Base-by-base conservation (phyloP, 2,113 vertebrate genomes). In the Myrmecobius fasciatus region DNA sequence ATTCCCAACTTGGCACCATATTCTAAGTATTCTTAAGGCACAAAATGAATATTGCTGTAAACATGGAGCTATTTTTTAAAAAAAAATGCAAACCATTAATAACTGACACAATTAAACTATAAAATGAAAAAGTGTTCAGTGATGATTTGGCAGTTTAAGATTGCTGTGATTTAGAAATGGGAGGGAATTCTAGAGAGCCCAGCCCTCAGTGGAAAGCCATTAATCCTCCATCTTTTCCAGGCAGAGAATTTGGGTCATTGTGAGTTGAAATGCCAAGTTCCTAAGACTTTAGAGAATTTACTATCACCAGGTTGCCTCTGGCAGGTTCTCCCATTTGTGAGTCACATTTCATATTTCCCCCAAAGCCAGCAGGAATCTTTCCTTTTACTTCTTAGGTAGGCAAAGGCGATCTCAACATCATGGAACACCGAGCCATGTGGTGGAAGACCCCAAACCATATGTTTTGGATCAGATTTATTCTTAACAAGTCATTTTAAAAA, bases 41-140 rank as follows among this genome's bases (percentile, higher is more conserved):
- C 93, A 91, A 92, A 53, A 95, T 95, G 90, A 83, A 48, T 93
- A 20, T 92, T 93, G 46, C 3, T 24, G 20, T 75, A 75, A 95
- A 92, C n/a, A 43, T 83, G 20, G n/a, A 83, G 43, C 20, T 43
- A 6, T 90, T 96, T 60, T 47, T 95, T 48, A 95, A 89, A 97
- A 91, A 95, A 89, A 97, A 91, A 95, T 91, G 14, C 25, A 95
- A 96, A 95, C 53, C 20, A 9, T 96, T 43, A 43, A 43, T 83
- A 83, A 43, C 6, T 22, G 20, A 24, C n/a, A 43, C 36, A 83
- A 10, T 83, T 83, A 83, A 83, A 83, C 67, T 83, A 83, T 83
- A 43, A 83, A 83, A 83, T 83, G 67, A 24, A 83, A 83, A 83
- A 83, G 67, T 83, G n/a, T 83, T 83, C n/a, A 24, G 20, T 43